phyloP scores from a whole-genome alignment of 1,140 invertebrate genomes.

The Mylabris phalerata region DNA sequence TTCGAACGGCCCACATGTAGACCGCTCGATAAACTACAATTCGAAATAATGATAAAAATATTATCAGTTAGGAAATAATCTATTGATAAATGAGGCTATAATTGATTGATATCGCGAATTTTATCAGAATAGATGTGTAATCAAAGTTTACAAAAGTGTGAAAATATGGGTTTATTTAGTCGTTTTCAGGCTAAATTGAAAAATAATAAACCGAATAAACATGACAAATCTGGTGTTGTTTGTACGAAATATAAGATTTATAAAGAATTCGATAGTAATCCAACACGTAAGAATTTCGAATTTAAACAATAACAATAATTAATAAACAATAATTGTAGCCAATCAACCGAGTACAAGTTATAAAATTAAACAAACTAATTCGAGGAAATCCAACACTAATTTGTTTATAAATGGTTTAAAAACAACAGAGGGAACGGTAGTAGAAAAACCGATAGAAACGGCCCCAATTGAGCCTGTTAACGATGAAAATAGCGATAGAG shows the following conservation, averaged over 20 bases:
- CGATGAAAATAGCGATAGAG: neutral
- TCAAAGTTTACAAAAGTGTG: too few species aligned
- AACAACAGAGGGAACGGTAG: too few species aligned
- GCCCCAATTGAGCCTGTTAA: too few species aligned
- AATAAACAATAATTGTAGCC: too few species aligned
- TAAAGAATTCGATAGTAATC: slow-evolving; percentile 21
- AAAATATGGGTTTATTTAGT: slow-evolving; percentile 41
- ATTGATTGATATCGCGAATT: too few species aligned
- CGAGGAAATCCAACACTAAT: too few species aligned
- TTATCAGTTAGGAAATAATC: neutral
- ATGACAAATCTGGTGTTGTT: slow-evolving; percentile 32
- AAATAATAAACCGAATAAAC: slow-evolving; percentile 27
- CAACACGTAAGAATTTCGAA: slow-evolving; percentile 15
- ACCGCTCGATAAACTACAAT: slow-evolving; percentile 63
- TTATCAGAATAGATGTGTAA: too few species aligned
- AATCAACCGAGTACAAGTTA: too few species aligned
- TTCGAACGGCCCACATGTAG: slow-evolving; percentile 86
- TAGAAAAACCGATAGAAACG: too few species aligned
- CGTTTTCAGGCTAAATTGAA: slow-evolving; percentile 44
- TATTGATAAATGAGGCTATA: too few species aligned
- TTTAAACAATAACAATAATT: neutral
- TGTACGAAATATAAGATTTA: slow-evolving; percentile 26
- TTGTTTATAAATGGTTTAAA: too few species aligned
- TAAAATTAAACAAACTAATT: too few species aligned
- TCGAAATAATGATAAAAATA: slow-evolving; percentile 10